Conservation (phyloP, 2,113 vertebrate species). For the Plecturocebus donacophilus region DNA sequence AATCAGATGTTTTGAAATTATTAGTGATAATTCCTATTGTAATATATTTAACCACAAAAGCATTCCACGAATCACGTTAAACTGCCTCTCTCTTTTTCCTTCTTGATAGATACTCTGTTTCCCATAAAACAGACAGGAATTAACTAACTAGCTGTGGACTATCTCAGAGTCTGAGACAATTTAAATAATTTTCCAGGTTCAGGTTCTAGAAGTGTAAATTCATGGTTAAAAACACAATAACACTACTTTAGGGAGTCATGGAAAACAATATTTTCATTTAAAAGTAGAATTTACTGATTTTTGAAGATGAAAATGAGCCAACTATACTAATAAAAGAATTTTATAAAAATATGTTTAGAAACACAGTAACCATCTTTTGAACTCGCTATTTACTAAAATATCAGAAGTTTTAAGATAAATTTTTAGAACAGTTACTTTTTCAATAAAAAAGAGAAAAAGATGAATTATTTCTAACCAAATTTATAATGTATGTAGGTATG, state of each 20-base stretch:
- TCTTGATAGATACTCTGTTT: neutral
- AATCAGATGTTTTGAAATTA: neutral
- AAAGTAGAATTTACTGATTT: neutral
- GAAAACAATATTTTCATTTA: neutral
- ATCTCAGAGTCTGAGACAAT: neutral
- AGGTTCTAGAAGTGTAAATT: neutral
- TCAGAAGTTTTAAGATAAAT: neutral
- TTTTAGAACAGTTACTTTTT: neutral
- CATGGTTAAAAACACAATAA: neutral
- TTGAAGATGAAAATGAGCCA: neutral
- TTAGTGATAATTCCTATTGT: neutral
- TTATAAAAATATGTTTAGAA: neutral
- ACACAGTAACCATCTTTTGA: neutral
- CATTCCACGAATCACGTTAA: neutral
- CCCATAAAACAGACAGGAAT: neutral
- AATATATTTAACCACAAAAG: neutral
- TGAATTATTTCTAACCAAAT: neutral
- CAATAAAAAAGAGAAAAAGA: neutral
- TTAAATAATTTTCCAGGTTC: neutral
- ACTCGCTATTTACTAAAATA: neutral
- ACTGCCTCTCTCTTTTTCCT: neutral
- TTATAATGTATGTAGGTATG: neutral
- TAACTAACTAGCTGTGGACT: neutral
- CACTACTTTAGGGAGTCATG: neutral
- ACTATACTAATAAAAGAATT: neutral